phyloP scores from a whole-genome alignment of 92 coral and sea anemone species.

The Montipora capitata region DNA sequence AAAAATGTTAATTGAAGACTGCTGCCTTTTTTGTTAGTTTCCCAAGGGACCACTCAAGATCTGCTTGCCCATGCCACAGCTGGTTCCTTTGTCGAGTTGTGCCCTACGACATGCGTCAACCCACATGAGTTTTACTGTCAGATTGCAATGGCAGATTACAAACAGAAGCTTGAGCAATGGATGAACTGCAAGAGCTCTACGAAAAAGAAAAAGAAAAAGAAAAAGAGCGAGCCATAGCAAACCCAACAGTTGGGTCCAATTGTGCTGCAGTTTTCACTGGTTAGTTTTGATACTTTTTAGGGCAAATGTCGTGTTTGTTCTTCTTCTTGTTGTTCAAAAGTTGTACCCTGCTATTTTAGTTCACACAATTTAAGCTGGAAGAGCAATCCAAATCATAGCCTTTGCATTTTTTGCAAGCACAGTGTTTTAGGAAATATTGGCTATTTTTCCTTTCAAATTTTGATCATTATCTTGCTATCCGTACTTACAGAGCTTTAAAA shows the following conservation, averaged over 20 bases:
- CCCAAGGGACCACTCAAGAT: conserved; percentile 38
- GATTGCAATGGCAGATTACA: conserved; percentile 71
- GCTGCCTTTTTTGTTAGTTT: background rate
- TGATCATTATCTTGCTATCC: too few species aligned
- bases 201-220: conserved; percentile 27
- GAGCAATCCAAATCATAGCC: too few species aligned
- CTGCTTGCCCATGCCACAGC: conserved; percentile 42
- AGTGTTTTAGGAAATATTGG: too few species aligned
- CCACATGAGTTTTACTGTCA: conserved; percentile 92
- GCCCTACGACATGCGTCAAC: conserved; percentile 73
- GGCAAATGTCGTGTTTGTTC: too few species aligned
- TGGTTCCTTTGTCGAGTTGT: conserved; percentile 68
- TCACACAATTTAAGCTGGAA: too few species aligned
- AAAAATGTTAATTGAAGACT: background rate
- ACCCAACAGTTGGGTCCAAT: conserved; percentile 61
- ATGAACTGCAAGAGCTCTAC: conserved; percentile 67
- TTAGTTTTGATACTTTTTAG: conserved; percentile 3
- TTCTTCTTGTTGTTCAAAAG: too few species aligned
- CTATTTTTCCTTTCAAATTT: too few species aligned
- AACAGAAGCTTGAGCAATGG: conserved; percentile 66
- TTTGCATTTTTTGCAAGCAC: too few species aligned
- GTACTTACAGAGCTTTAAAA: too few species aligned
- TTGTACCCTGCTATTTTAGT: too few species aligned
- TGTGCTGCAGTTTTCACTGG: conserved; percentile 83
- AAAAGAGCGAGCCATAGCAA: conserved; percentile 39